These are phyloP conservation scores for Gymnoscopelus braueri DNA, from an alignment of 2,797 vertebrate genomes.

Conservation along the genomic window DNA sequence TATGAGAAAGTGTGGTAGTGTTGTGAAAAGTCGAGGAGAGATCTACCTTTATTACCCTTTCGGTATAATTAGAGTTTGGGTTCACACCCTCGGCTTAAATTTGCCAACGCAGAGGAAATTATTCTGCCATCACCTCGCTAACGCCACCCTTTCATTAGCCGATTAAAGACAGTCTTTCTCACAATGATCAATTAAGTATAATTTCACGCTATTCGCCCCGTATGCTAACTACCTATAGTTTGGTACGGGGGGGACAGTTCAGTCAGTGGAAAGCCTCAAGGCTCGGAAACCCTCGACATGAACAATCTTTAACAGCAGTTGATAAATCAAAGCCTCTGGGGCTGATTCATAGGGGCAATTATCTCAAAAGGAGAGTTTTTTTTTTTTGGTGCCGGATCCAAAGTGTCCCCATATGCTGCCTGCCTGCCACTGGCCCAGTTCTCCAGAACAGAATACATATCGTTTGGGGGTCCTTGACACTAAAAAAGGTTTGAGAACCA, in stretches of 20 bases:
- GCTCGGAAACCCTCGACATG: slow-evolving; percentile 61
- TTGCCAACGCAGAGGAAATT: slow-evolving; percentile 47
- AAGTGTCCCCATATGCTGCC: slow-evolving; percentile 77
- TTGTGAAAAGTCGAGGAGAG: slow-evolving; percentile 59
- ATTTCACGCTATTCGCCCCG: slow-evolving; percentile 36
- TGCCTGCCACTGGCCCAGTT: too few relatives aligned
- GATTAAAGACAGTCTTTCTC: slow-evolving; percentile 52
- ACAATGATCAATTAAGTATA: slow-evolving; percentile 45
- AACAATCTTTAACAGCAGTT: slow-evolving; percentile 42
- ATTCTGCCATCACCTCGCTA: slow-evolving; percentile 37
- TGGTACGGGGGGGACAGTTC: slow-evolving; percentile 24
- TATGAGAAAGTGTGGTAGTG: slow-evolving; percentile 26
- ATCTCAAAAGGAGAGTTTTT: slow-evolving; percentile 60
- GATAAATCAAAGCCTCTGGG: slow-evolving; percentile 63
- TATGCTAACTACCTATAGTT: slow-evolving; percentile 38
- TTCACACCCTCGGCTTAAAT: slow-evolving; percentile 36
- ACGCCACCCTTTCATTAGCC: slow-evolving; percentile 44
- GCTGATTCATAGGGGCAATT: slow-evolving; percentile 67
- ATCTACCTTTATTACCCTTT: slow-evolving; percentile 38
- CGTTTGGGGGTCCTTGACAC: too few relatives aligned
- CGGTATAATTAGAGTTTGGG: slow-evolving; percentile 46
- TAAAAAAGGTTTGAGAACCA: too few relatives aligned
- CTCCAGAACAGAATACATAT: too few relatives aligned
- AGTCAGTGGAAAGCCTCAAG: slow-evolving; percentile 62
- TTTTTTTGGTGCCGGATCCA: slow-evolving; percentile 47